Evolutionary conservation across 2,113 vertebrate genomes (phyloP).

Genomic region (Zosterops hypoxanthus): DNA sequence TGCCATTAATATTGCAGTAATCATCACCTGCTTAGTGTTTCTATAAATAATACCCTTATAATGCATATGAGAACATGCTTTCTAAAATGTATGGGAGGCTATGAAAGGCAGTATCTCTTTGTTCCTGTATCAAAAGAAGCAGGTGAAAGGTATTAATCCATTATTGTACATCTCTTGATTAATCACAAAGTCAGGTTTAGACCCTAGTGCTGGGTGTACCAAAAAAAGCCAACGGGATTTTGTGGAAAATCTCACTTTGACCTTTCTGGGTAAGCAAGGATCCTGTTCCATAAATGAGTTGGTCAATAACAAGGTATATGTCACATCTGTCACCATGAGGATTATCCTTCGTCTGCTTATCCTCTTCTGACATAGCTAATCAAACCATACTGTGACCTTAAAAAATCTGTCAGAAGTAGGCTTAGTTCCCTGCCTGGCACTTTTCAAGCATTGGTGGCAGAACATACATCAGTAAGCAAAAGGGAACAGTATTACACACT

Average conservation of each 20-base stretch:
- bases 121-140: not conserved
- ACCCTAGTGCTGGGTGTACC: not conserved
- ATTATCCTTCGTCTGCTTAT: slow-evolving; percentile 22
- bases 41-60: not conserved
- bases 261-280: not conserved
- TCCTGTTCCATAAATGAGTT: not conserved
- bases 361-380: not conserved
- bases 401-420: not conserved
- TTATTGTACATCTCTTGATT: not conserved
- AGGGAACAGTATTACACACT: not conserved
- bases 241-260: slow-evolving; percentile 3
- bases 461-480: not conserved
- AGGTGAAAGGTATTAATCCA: not conserved
- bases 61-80: not conserved
- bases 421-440: not conserved
- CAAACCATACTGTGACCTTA: slow-evolving; percentile 4
- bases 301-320: slow-evolving; percentile 17
- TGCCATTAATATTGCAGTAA: not conserved
- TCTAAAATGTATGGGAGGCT: not conserved
- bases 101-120: not conserved
- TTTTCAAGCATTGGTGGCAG: not conserved
- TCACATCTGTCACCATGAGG: not conserved
- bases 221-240: not conserved
- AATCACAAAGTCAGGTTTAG: not conserved
- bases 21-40: not conserved